These are phyloP conservation scores for Volucella inflata DNA, from an alignment of 2,888 invertebrate genomes.

Conservation along the genomic window DNA sequence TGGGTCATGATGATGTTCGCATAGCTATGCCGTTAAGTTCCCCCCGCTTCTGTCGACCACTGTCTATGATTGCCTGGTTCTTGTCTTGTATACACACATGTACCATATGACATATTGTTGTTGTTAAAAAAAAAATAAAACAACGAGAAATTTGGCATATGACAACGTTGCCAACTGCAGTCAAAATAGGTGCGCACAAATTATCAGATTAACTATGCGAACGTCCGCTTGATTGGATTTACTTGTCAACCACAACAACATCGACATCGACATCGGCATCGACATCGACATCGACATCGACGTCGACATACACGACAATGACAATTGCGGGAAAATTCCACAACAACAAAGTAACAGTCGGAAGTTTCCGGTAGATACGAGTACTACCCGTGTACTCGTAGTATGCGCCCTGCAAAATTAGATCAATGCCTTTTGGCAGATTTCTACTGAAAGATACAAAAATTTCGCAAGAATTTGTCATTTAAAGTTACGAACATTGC, in stretches of 20 bases:
- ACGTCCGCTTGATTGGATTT: conserved; percentile 72
- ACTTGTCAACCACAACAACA: no score
- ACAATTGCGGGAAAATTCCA: conserved; percentile 66
- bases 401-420: conserved; percentile 33
- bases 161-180: conserved; percentile 45
- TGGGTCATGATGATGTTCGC: conserved; percentile 68
- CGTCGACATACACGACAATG: conserved; percentile 26
- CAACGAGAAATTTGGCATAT: conserved; percentile 40
- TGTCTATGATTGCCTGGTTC: not conserved
- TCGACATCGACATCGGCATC: conserved; percentile 8
- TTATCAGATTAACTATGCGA: conserved; percentile 73
- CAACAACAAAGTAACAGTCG: conserved; percentile 55
- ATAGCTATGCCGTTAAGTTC: not conserved
- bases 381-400: no score
- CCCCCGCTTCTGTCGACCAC: not conserved
- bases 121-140: conserved; percentile 22
- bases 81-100: not conserved
- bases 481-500: conserved; percentile 9
- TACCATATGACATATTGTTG: not conserved
- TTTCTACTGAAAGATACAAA: conserved; percentile 12
- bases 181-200: conserved; percentile 54
- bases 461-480: conserved; percentile 27
- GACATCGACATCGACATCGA: no score
- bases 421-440: conserved; percentile 44
- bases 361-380: conserved; percentile 57